phyloP scores from a whole-genome alignment of 2,113 vertebrate species.

The Sylvilagus bachmani region DNA sequence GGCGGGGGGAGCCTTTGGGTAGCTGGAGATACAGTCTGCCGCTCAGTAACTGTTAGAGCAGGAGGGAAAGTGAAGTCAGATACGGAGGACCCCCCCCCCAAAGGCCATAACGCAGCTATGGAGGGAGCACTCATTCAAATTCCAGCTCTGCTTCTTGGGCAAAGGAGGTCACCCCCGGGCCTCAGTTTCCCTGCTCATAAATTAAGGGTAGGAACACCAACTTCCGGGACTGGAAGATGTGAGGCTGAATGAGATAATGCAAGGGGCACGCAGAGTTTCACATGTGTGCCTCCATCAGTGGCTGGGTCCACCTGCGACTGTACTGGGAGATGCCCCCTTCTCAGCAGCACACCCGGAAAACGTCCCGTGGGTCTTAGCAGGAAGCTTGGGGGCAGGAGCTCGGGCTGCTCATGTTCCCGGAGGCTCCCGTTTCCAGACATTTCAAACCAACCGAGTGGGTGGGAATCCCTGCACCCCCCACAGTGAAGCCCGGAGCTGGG shows the following conservation, averaged over 20 bases:
- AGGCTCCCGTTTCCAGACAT: neutral
- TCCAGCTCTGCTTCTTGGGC: neutral
- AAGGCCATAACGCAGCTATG: neutral
- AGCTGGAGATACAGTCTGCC: neutral
- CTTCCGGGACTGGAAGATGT: neutral
- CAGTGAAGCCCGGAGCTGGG: neutral
- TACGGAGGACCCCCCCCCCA: neutral
- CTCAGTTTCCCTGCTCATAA: neutral
- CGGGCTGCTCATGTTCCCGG: neutral
- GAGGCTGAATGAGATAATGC: neutral
- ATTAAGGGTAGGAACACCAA: neutral
- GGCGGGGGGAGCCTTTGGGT: neutral
- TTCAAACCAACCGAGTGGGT: neutral
- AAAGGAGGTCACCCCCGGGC: neutral
- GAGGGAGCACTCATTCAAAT: neutral
- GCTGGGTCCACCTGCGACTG: neutral
- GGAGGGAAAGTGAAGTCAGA: neutral
- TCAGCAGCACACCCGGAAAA: neutral
- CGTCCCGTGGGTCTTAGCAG: no score
- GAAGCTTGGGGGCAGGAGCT: accelerated
- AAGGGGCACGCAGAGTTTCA: accelerated
- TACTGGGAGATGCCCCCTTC: neutral
- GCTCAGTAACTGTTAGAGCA: neutral
- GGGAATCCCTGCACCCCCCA: neutral
- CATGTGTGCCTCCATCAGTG: neutral